A percentile compares a stretch with the other conserved stretches of the same genome.
phyloP scores from a whole-genome alignment of 2,113 vertebrate species.

The Crotalus tigris region DNA sequence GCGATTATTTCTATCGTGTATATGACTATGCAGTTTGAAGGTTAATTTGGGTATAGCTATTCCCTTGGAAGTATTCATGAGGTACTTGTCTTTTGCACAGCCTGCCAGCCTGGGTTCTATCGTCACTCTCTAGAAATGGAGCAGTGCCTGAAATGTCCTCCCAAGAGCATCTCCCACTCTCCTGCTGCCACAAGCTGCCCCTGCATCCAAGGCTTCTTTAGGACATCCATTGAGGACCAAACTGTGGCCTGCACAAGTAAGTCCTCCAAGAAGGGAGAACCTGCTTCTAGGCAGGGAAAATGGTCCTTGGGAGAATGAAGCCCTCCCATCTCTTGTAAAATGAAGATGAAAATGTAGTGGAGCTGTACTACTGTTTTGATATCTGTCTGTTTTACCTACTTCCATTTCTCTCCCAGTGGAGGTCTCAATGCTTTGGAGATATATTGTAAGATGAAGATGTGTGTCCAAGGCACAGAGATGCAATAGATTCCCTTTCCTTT shows the following conservation, averaged over 20 bases:
- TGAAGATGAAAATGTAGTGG: not conserved
- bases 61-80: not conserved
- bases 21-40: not conserved
- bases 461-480: not conserved
- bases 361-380: too few species aligned
- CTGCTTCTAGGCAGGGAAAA: not conserved
- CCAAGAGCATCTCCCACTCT: conserved; percentile 59
- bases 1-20: not conserved
- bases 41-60: not conserved
- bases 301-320: not conserved
- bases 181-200: conserved; percentile 60
- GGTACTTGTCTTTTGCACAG: conserved; percentile 43
- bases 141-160: conserved; percentile 68
- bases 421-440: not conserved
- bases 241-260: conserved; percentile 71
- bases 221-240: conserved; percentile 64
- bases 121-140: conserved; percentile 50
- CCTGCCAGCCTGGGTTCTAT: conserved; percentile 70
- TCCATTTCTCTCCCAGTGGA: not conserved
- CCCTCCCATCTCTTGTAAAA: not conserved
- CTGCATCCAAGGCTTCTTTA: conserved; percentile 66
- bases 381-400: not conserved
- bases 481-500: too few species aligned
- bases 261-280: conserved; percentile 28
- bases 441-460: not conserved